phyloP scores from a whole-genome alignment of 2,797 vertebrate genomes.

The Syngnathus rostellatus region DNA sequence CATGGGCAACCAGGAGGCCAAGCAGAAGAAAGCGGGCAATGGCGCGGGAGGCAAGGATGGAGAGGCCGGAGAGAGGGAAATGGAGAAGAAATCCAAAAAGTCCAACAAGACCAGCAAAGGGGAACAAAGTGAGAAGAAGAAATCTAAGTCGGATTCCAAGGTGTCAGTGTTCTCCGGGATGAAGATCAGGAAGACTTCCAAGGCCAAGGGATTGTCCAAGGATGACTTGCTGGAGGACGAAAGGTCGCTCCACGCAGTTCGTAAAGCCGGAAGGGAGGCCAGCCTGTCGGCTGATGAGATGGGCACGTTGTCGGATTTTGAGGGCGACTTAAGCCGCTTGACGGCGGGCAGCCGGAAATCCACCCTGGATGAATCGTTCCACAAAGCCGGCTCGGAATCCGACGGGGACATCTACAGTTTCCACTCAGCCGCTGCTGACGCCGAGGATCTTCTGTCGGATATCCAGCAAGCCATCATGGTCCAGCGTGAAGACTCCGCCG shows the following conservation, averaged over 20 bases:
- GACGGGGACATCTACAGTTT: slow-evolving; percentile 93
- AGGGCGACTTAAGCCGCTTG: slow-evolving; percentile 62
- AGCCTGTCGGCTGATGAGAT: slow-evolving; percentile 69
- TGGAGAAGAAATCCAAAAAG: slow-evolving; percentile 81
- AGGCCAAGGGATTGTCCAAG: slow-evolving; percentile 71
- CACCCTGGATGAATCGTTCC: slow-evolving; percentile 62
- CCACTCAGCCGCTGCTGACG: slow-evolving; percentile 82
- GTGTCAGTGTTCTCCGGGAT: slow-evolving; percentile 87
- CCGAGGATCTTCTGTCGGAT: slow-evolving; percentile 85
- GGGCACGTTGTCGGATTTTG: slow-evolving; percentile 71
- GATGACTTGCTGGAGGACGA: slow-evolving; percentile 72
- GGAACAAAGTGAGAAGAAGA: slow-evolving; percentile 70
- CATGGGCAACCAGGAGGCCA: slow-evolving; percentile 95
- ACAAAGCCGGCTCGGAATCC: slow-evolving; percentile 82
- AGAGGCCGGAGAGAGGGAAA: slow-evolving; percentile 65
- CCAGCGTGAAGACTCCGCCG: slow-evolving; percentile 38
- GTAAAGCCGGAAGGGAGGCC: slow-evolving; percentile 65
- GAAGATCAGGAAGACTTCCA: slow-evolving; percentile 83
- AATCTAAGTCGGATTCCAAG: slow-evolving; percentile 77
- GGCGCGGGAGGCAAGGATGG: slow-evolving; percentile 62
- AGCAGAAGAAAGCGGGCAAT: slow-evolving; percentile 77
- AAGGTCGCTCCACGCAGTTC: slow-evolving; percentile 61
- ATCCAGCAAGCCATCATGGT: slow-evolving; percentile 84
- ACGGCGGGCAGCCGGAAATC: slow-evolving; percentile 57
- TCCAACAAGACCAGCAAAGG: slow-evolving; percentile 69